Base-by-base conservation (phyloP, 1,140 invertebrate species). In the Elymnias hypermnestra region DNA sequence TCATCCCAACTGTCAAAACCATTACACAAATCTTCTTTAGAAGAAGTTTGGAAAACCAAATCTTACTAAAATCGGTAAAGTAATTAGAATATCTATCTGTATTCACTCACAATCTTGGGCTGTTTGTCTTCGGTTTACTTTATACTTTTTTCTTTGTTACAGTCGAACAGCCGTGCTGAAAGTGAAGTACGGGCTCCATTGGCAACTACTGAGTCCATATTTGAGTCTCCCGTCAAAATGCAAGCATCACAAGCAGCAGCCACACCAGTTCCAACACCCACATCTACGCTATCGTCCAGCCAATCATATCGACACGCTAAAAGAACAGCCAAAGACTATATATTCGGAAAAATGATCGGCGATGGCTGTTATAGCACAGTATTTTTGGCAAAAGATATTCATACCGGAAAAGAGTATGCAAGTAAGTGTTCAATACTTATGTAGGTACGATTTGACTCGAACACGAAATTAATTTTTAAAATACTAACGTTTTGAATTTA, bases 331-430 rank as follows among this genome's bases (percentile, higher is more conserved):
- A 91, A 92, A 60, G 97, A 98, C 83, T 98, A 95, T 79, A 94
- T 96, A 56, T 99, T 98, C 88, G 95, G 96, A 18, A 97, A 97
- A 88, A 90, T 96, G 39, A 95, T 99, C 60, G 97, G 97, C 48
- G 96, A 98, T 87, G 97, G 97, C 44, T 98, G 97, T 75, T 99
- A 96, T 83, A 98, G 97, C 53, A 97, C 94, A 29, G 97, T 99
- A 40, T 98, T 95, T 86, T 87, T 97, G 47, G 96, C 95, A 21
- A 97, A 96, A 84, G 96, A 98, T 83, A 93, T 98, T 35, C 93
- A 95, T 65, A 94, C 92, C 13, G 90, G 90, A 55, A 94, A 93
- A 67, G 95, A 98, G 88, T 97, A 93, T 92, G 97, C 97, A 87
- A 98, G 95, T 96, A 90, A 93, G 93, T 92, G n/a, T 45, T n/a